Evolutionary conservation across 1,140 invertebrate species (phyloP).

Genomic region (Cryptotermes secundus): DNA sequence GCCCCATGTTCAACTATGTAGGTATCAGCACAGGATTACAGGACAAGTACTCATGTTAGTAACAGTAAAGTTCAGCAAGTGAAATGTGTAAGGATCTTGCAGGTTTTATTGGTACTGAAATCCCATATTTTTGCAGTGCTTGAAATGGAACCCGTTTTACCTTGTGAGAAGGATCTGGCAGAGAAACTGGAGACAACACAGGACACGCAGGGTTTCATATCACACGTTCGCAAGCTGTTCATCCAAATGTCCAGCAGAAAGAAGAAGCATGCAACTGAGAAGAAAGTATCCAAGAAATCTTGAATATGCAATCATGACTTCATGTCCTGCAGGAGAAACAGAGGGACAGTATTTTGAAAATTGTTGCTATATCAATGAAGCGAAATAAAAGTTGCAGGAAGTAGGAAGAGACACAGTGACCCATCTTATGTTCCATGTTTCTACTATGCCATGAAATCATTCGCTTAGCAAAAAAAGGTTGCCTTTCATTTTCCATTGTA

Average conservation of each 20-base stretch:
- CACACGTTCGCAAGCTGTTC: neutral
- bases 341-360: no score
- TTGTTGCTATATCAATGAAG: no score
- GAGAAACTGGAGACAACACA: neutral
- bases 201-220: neutral
- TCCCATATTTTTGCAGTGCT: neutral
- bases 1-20: no score
- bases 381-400: neutral
- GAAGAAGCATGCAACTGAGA: neutral
- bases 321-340: no score
- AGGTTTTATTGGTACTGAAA: no score
- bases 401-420: neutral
- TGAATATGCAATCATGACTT: neutral
- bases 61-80: no score
- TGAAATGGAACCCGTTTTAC: neutral
- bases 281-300: neutral
- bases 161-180: neutral
- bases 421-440: neutral
- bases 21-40: no score
- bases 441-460: neutral
- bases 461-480: neutral
- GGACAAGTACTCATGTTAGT: no score
- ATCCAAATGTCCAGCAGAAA: neutral
- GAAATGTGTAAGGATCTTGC: no score
- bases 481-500: neutral